Evolutionary conservation across 2,797 vertebrate species (phyloP).

Genomic region (Ctenochaetus hawaiiensis): DNA sequence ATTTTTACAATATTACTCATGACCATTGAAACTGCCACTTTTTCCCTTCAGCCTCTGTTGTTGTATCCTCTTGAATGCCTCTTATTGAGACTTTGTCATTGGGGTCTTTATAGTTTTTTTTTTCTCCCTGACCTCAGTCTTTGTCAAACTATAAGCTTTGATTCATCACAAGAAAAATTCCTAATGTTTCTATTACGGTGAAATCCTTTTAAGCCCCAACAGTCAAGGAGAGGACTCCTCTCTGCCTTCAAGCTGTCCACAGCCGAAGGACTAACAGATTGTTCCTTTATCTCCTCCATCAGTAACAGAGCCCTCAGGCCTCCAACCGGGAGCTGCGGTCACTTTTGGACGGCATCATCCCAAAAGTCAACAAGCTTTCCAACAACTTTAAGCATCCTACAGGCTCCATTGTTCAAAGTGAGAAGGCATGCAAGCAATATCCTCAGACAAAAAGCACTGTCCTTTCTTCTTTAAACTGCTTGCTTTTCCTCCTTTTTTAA

Average conservation of each 20-base stretch:
- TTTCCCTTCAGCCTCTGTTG: conserved; percentile 17
- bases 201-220: conserved; percentile 38
- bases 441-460: conserved; percentile 16
- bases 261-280: conserved; percentile 41
- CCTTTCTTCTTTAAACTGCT: conserved; percentile 18
- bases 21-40: conserved; percentile 23
- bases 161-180: conserved; percentile 6
- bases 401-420: conserved; percentile 38
- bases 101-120: conserved; percentile 14
- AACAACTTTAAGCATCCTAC: conserved; percentile 47
- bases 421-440: conserved; percentile 39
- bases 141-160: conserved; percentile 29
- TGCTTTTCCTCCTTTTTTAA: conserved; percentile 41
- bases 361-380: conserved; percentile 35
- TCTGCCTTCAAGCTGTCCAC: conserved; percentile 30
- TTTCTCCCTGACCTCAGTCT: conserved; percentile 2
- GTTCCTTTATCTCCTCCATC: conserved; percentile 43
- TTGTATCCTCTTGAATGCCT: conserved; percentile 26
- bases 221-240: conserved; percentile 30
- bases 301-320: conserved; percentile 39
- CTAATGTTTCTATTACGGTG: conserved; percentile 18
- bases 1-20: conserved; percentile 18
- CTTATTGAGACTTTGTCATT: conserved; percentile 26
- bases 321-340: conserved; percentile 20
- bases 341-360: conserved; percentile 45